A percentile compares a stretch with the other conserved stretches of the same genome.
Conservation (phyloP, 2,797 vertebrate species). For the Schizopygopsis malacanthus region DNA sequence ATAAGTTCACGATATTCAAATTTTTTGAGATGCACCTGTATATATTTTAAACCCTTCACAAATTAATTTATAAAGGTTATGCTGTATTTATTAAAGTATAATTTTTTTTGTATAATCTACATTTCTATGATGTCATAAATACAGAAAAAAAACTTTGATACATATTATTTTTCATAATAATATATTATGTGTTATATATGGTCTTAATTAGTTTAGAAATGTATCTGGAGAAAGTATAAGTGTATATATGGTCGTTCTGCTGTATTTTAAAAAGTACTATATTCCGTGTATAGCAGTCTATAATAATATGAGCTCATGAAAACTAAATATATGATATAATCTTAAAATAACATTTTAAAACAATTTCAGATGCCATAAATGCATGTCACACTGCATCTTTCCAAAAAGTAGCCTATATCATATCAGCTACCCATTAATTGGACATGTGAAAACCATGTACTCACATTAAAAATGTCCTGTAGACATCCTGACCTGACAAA, state of each 20-base stretch:
- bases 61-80: not conserved
- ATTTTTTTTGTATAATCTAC: not conserved
- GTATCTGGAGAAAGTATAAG: not conserved
- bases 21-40: not conserved
- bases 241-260: not conserved
- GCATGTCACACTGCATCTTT: not conserved
- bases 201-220: not conserved
- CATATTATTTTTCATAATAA: not conserved
- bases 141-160: not conserved
- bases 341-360: not conserved
- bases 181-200: not conserved
- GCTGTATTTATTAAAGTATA: not conserved
- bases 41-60: not conserved
- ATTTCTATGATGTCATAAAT: not conserved
- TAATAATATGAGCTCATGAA: not conserved
- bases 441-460: not conserved
- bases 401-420: not conserved
- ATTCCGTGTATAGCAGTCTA: not conserved
- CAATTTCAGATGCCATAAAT: not conserved
- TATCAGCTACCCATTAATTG: conserved; percentile 15
- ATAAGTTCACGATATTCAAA: no score
- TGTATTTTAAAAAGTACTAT: not conserved
- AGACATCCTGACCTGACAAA: conserved; percentile 27
- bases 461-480: conserved; percentile 28
- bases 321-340: not conserved